Conservation (phyloP, 2,797 vertebrate species). For the Botia kubotai region DNA sequence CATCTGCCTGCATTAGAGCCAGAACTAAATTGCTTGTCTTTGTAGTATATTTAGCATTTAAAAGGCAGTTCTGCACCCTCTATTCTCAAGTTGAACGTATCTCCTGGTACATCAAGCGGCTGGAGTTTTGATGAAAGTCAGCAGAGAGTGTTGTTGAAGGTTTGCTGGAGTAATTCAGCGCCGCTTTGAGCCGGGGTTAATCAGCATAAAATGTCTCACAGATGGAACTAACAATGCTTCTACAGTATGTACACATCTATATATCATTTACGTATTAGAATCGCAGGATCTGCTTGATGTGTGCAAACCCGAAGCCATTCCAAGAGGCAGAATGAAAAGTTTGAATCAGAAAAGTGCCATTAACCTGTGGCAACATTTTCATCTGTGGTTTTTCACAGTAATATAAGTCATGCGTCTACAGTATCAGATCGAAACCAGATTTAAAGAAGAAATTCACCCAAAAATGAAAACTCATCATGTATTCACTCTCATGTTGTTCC, state of each 20-base stretch:
- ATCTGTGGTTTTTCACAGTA: background rate
- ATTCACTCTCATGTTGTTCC: background rate
- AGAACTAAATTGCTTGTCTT: background rate
- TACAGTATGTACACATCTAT: slow-evolving; percentile 1
- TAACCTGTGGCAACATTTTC: background rate
- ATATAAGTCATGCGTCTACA: slow-evolving; percentile 1
- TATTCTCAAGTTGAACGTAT: slow-evolving; percentile 6
- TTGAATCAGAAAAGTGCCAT: slow-evolving; percentile 19
- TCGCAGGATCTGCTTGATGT: slow-evolving; percentile 4
- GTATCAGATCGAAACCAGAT: slow-evolving; percentile 14
- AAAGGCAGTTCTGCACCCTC: background rate
- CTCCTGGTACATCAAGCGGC: slow-evolving; percentile 10
- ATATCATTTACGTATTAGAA: slow-evolving; percentile 18
- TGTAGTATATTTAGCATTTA: slow-evolving; percentile 28
- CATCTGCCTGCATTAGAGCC: background rate
- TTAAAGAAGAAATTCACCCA: background rate
- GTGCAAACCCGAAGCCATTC: background rate
- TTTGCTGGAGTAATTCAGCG: slow-evolving; percentile 37
- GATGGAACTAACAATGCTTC: slow-evolving; percentile 48
- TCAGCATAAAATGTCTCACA: slow-evolving; percentile 55
- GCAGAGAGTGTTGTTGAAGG: slow-evolving; percentile 13
- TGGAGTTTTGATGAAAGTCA: slow-evolving; percentile 26
- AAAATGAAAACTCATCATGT: background rate
- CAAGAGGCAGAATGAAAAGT: background rate
- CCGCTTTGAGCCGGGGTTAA: slow-evolving; percentile 47